Percentiles rank a stretch among this genome's conserved stretches.
These are phyloP conservation scores for Macrotis lagotis DNA, from an alignment of 2,113 vertebrate species.

Conservation along the genomic window DNA sequence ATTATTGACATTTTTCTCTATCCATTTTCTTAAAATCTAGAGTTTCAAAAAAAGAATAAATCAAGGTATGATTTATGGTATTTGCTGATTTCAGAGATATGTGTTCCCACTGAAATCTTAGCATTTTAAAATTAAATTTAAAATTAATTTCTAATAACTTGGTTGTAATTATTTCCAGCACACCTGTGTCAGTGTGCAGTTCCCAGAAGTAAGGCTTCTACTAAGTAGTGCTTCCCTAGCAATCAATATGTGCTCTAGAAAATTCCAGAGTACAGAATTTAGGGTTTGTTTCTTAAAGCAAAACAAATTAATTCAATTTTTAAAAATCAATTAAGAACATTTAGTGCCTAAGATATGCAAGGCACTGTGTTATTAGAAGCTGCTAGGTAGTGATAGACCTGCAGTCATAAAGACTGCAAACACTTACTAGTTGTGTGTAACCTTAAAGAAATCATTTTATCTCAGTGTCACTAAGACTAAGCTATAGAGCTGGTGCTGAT, in stretches of 20 bases:
- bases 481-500: neutral
- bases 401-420: neutral
- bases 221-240: neutral
- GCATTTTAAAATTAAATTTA: no score
- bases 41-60: no score
- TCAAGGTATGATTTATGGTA: no score
- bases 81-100: neutral
- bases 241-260: neutral
- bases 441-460: neutral
- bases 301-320: neutral
- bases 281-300: neutral
- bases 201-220: neutral
- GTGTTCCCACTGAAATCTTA: neutral
- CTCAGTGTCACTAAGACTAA: neutral
- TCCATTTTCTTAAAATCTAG: no score
- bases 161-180: neutral
- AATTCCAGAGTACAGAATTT: neutral
- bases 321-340: neutral
- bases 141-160: neutral
- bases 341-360: neutral
- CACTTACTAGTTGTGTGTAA: neutral
- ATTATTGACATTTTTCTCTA: no score
- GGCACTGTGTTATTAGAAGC: neutral
- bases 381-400: neutral
- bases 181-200: neutral